Conservation (phyloP, 1,140 invertebrate species). For the Hycleus cichorii region DNA sequence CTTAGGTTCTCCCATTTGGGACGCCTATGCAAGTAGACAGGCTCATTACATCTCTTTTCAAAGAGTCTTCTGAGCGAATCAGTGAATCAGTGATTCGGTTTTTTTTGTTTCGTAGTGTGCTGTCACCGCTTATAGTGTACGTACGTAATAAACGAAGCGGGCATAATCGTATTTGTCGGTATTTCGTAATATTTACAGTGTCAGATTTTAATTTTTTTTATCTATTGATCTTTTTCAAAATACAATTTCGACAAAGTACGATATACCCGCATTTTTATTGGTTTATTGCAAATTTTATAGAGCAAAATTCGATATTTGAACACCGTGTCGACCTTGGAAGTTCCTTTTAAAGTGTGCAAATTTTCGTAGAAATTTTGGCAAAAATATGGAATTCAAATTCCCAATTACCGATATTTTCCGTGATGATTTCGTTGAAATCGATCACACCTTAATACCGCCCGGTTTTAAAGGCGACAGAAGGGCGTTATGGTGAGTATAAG, state of each 20-base stretch:
- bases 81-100: background rate
- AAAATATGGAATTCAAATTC: slow-evolving; percentile 55
- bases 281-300: too few relatives aligned
- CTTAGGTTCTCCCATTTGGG: background rate
- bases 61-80: background rate
- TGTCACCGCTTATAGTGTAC: background rate
- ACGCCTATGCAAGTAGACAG: slow-evolving; percentile 4
- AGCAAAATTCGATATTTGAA: slow-evolving; percentile 1
- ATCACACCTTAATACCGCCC: slow-evolving; percentile 50
- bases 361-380: background rate
- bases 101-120: background rate
- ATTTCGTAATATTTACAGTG: slow-evolving; percentile 1
- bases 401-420: slow-evolving; percentile 52
- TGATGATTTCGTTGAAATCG: slow-evolving; percentile 52
- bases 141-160: background rate
- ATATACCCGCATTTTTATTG: too few relatives aligned
- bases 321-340: slow-evolving; percentile 3
- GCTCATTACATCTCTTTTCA: background rate
- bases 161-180: background rate
- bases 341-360: slow-evolving; percentile 3
- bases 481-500: slow-evolving; percentile 45
- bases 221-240: too few relatives aligned
- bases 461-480: slow-evolving; percentile 53
- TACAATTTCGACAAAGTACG: too few relatives aligned
- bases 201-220: background rate